Base-by-base conservation (phyloP, 2,888 invertebrate genomes). In the Serripes groenlandicus region DNA sequence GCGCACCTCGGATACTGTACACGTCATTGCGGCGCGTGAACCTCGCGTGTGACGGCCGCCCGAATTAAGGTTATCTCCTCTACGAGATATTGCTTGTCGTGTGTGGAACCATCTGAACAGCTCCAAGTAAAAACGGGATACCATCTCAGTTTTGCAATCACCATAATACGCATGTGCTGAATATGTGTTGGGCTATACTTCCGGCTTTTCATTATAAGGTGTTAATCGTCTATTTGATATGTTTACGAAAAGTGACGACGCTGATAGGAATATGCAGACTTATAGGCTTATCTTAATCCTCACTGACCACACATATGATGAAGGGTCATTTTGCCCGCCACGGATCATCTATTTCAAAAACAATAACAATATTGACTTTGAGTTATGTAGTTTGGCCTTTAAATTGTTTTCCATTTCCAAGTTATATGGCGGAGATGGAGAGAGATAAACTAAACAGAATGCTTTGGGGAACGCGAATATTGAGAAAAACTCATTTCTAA, bases 311-410 rank as follows among this genome's bases (percentile, higher is more conserved):
- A n/a, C n/a, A n/a, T n/a, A n/a, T n/a, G n/a, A n/a, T n/a, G n/a
- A n/a, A n/a, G n/a, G n/a, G n/a, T n/a, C n/a, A n/a, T n/a, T n/a
- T n/a, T n/a, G n/a, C n/a, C n/a, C n/a, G n/a, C n/a, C n/a, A n/a
- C n/a, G n/a, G n/a, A n/a, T n/a, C n/a, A n/a, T 86, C 81, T 81
- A 83, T 72, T 83, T 86, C 86, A 78, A 81, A 86, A 86, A 83
- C 83, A 83, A 86, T 86, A 83, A 81, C 78, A 66, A 70, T 81
- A 83, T 83, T 81, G 86, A 83, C 86, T 83, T 86, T 83, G 83
- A 83, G 78, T 83, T 86, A 86, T 86, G 83, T 84, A 78, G 84
- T 60, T 81, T 84, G 68, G 64, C 80, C 81, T 80, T 81, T 75
- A 86, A 86, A 83, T 82, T 83, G 86, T 86, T 85, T 83, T 83